Evolutionary conservation across 2,113 vertebrate species (phyloP), one percentile per base, ranked within the genome.

Genomic region (Xerus inauris): DNA sequence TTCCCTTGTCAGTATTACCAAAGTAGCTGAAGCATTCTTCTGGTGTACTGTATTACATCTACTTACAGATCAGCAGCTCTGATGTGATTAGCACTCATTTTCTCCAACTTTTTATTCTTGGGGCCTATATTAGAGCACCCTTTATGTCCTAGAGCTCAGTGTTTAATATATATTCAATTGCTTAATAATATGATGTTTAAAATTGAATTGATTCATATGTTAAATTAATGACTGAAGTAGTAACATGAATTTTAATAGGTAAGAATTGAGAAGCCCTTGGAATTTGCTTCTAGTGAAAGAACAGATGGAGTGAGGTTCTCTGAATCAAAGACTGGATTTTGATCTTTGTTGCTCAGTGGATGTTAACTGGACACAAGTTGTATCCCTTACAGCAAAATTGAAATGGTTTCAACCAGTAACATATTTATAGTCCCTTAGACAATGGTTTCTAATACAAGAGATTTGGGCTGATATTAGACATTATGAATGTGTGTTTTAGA

Each of bases 271-370:
- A 95, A 95, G 83, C 22, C 83, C 2, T 24, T 67, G 64, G 12
- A 4, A 86, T 82, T 83, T 92, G 11, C 62, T 89, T 87, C 65
- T 87, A 72, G 3, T 59, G 28, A 86, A 96, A 82, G 28, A 93
- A 80, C 2, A 82, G 35, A 77, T 17, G 3, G 54, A 87, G 32
- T 57, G 30, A 57, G 35, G 17, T 35, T 65, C 16, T 32, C 16
- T 85, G 67, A 89, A 69, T 62, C 49, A 87, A 79, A 67, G 13
- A 2, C n/a, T 90, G 3, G 7, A 57, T 72, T 94, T 47, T 69
- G 49, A 95, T 10, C 9, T 67, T 73, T 11, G 64, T 87, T 83
- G 81, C 38, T 86, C 35, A 59, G 62, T 20, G 95, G 81, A 73
- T 65, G 81, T 47, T 80, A 47, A 87, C 45, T 91, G 38, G 16